Evolutionary conservation across 2,888 invertebrate genomes (phyloP).

Genomic region (Odontocolon sp.): DNA sequence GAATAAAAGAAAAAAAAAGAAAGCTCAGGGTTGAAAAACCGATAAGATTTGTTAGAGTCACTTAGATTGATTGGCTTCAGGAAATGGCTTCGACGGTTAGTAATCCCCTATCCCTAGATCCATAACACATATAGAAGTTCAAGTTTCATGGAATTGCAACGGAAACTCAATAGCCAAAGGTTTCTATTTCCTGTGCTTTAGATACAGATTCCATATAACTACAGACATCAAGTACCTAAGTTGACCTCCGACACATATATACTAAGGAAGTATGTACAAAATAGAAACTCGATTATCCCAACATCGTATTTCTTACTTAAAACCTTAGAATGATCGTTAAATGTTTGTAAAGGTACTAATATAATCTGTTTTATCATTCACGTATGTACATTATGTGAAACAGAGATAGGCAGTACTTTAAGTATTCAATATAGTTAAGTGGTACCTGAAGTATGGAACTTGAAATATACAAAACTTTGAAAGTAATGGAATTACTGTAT

Average conservation of each 20-base stretch:
- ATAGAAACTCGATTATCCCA: too few relatives aligned
- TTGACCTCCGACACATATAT: not conserved
- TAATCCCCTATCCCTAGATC: not conserved
- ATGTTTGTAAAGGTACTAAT: too few relatives aligned
- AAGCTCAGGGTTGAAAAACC: not conserved
- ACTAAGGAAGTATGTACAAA: not conserved
- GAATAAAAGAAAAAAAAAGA: not conserved
- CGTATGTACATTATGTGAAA: too few relatives aligned
- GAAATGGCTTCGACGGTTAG: not conserved
- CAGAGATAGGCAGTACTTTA: too few relatives aligned
- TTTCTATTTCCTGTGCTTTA: constrained; percentile 26
- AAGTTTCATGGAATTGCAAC: constrained; percentile 24
- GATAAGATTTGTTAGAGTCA: constrained; percentile 17
- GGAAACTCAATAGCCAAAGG: constrained; percentile 41
- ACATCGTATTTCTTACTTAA: too few relatives aligned
- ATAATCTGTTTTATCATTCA: too few relatives aligned
- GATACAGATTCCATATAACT: not conserved
- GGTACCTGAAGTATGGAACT: too few relatives aligned
- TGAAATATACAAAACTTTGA: too few relatives aligned
- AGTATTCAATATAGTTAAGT: too few relatives aligned
- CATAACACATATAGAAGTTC: constrained; percentile 3
- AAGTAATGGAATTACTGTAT: too few relatives aligned
- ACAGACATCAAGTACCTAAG: not conserved
- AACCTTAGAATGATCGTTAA: too few relatives aligned
- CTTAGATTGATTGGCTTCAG: constrained; percentile 14